Evolutionary conservation across 1,140 invertebrate species (phyloP).

Genomic region (Tetragnatha versicolor): DNA sequence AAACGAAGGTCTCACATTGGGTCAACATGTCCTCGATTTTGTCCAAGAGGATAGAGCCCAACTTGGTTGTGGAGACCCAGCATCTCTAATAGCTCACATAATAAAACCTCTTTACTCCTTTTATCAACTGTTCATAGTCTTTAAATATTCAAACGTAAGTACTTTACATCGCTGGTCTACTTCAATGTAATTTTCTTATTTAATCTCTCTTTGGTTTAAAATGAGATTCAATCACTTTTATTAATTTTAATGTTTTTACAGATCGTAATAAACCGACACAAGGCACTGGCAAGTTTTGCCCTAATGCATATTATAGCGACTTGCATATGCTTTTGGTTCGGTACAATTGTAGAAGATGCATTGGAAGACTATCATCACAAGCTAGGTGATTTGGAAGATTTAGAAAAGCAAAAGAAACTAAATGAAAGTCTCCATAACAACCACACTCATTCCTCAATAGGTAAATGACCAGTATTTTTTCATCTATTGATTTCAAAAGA

Average conservation of each 20-base stretch:
- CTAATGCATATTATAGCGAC: constrained; percentile 78
- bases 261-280: constrained; percentile 70
- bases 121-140: constrained; percentile 76
- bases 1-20: constrained; percentile 71
- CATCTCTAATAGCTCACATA: constrained; percentile 7
- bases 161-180: no score
- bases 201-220: no score
- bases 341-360: constrained; percentile 75
- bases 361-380: constrained; percentile 64
- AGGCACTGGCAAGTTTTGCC: constrained; percentile 71
- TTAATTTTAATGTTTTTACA: constrained; percentile 57
- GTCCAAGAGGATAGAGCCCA: not conserved
- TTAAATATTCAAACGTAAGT: constrained; percentile 79
- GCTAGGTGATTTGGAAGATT: no score
- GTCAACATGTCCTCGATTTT: constrained; percentile 41
- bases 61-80: not conserved
- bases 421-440: not conserved
- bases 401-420: not conserved
- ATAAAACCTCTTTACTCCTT: constrained; percentile 73
- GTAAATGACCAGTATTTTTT: no score
- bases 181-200: no score
- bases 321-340: constrained; percentile 77
- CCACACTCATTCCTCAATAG: no score
- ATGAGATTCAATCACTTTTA: constrained; percentile 33
- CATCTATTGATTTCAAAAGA: no score